phyloP scores from a whole-genome alignment of 23 tunicate species.

The Diplosoma virens region DNA sequence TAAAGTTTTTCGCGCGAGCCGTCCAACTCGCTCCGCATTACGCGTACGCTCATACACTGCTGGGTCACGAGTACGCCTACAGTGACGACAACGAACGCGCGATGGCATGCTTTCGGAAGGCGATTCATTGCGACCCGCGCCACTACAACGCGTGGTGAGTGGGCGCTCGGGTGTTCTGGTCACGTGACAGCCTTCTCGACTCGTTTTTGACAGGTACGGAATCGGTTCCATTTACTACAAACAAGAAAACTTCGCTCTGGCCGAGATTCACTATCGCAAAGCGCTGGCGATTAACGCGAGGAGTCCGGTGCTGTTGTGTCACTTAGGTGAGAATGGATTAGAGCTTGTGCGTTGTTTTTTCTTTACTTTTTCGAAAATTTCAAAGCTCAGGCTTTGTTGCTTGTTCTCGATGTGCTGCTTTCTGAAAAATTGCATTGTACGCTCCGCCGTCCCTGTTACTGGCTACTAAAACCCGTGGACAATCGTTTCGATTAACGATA shows the following conservation, averaged over 20 bases:
- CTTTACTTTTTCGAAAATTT: no score
- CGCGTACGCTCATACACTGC: conserved; percentile 83
- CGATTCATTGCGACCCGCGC: conserved; percentile 64
- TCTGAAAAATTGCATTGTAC: no score
- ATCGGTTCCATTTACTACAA: conserved; percentile 83
- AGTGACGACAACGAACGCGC: conserved; percentile 91
- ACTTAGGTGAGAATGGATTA: conserved; percentile 87
- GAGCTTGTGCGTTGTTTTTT: no score
- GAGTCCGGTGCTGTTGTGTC: conserved; percentile 82
- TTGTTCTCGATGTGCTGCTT: no score
- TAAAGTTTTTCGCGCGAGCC: conserved; percentile 78
- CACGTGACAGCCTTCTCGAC: neutral
- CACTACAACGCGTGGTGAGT: conserved; percentile 93
- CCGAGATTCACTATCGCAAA: conserved; percentile 75
- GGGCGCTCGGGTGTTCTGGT: neutral
- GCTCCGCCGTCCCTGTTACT: no score
- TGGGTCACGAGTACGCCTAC: conserved; percentile 82
- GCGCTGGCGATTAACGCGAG: conserved; percentile 59
- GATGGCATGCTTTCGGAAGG: conserved; percentile 65
- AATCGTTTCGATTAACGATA: no score
- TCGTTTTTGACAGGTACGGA: conserved; percentile 69
- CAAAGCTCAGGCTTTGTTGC: no score
- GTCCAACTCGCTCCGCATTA: conserved; percentile 74
- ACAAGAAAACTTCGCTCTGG: conserved; percentile 76
- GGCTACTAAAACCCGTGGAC: no score